Evolutionary conservation across 2,888 invertebrate genomes (phyloP).

Genomic region (Ceriagrion tenellum): DNA sequence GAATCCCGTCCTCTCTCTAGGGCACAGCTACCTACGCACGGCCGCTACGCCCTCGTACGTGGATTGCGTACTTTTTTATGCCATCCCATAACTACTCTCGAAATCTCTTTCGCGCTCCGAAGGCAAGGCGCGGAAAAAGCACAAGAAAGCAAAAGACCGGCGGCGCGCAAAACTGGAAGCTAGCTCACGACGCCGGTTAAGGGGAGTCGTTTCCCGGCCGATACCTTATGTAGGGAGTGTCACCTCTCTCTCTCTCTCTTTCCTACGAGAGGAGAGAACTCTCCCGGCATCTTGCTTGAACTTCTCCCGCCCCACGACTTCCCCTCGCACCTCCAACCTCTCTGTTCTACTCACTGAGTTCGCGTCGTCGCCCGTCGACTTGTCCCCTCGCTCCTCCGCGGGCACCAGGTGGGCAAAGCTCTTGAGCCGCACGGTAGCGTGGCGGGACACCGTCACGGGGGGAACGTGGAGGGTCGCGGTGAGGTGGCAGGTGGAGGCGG

Average conservation of each 20-base stretch:
- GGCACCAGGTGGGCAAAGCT: slow-evolving; percentile 72
- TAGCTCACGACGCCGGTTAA: neutral
- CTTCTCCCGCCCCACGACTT: too few species aligned
- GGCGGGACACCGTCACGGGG: slow-evolving; percentile 70
- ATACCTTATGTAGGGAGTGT: slow-evolving; percentile 10
- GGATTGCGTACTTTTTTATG: neutral
- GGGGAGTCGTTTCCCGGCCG: neutral
- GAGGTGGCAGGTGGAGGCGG: neutral
- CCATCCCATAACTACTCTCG: neutral
- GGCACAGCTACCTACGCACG: neutral
- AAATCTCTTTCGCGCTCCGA: neutral
- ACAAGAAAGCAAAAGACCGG: neutral
- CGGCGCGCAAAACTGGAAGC: neutral
- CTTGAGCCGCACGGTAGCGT: slow-evolving; percentile 71
- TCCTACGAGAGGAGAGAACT: neutral
- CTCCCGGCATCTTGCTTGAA: neutral
- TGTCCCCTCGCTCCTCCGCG: neutral
- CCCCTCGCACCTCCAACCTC: neutral
- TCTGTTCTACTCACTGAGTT: slow-evolving; percentile 34
- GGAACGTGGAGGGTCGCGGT: slow-evolving; percentile 67
- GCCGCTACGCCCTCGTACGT: neutral
- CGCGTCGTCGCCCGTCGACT: neutral
- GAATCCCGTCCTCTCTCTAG: neutral
- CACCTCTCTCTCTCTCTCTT: neutral
- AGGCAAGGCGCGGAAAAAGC: neutral